Evolutionary conservation across 2,797 vertebrate species (phyloP).

Genomic region (Glossophaga mutica): DNA sequence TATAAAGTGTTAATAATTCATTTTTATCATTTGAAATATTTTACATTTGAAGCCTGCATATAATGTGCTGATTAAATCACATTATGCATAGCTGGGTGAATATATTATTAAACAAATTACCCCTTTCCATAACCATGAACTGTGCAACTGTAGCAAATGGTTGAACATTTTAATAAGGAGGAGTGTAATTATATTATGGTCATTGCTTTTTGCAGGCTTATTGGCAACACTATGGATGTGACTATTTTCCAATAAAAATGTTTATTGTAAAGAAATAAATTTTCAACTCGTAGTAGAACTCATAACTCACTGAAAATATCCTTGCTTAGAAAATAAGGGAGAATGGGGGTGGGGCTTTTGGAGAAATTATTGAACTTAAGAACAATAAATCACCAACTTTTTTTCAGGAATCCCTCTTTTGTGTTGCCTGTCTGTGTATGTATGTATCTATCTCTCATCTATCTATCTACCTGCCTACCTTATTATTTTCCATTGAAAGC

Average conservation of each 20-base stretch:
- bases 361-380: conserved; percentile 48
- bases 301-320: conserved; percentile 71
- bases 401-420: neutral
- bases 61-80: conserved; percentile 81
- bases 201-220: conserved; percentile 74
- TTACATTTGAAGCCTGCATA: conserved; percentile 76
- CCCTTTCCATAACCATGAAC: conserved; percentile 77
- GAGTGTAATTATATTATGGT: conserved; percentile 81
- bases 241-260: conserved; percentile 62
- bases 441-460: neutral
- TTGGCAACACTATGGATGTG: conserved; percentile 69
- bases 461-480: neutral
- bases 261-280: conserved; percentile 70
- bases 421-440: neutral
- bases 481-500: neutral
- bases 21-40: conserved; percentile 76
- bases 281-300: conserved; percentile 60
- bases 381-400: neutral
- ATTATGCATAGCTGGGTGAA: conserved; percentile 80
- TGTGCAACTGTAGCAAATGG: conserved; percentile 80
- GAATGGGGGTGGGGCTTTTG: neutral
- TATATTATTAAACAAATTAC: conserved; percentile 83
- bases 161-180: conserved; percentile 81
- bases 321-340: conserved; percentile 66
- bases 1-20: conserved; percentile 82